Conservation (phyloP, 2,113 vertebrate species). For the Genyomyrus donnyi region DNA sequence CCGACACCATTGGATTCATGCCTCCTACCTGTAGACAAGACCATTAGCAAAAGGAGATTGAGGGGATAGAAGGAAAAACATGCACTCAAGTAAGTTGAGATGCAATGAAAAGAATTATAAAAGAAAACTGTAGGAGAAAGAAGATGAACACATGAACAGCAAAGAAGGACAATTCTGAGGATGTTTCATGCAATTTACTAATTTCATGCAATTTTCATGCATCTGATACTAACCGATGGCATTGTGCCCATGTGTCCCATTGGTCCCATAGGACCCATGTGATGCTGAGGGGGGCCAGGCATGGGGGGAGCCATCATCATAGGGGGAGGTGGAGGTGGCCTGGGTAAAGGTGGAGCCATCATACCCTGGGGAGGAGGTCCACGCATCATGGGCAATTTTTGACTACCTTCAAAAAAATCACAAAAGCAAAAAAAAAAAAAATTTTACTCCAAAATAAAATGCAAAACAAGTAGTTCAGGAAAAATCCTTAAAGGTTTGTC, state of each 20-base stretch:
- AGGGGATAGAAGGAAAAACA: neutral
- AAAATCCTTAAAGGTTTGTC: neutral
- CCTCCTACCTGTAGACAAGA: conserved; percentile 44
- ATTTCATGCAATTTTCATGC: neutral
- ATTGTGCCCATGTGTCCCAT: conserved; percentile 49
- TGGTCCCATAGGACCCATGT: conserved; percentile 52
- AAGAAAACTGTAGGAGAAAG: neutral
- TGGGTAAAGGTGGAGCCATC: conserved; percentile 71
- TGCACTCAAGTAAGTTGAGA: neutral
- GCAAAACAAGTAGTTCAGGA: neutral
- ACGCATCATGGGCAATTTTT: conserved; percentile 58
- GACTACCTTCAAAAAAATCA: conserved; percentile 48
- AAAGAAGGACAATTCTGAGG: neutral
- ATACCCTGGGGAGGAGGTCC: conserved; percentile 60
- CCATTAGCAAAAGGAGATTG: neutral
- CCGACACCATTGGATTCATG: conserved; percentile 50
- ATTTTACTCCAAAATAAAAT: neutral
- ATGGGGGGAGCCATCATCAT: conserved; percentile 75
- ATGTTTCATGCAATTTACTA: neutral
- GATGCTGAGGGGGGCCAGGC: conserved; percentile 59
- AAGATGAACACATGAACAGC: neutral
- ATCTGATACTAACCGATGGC: conserved; percentile 41
- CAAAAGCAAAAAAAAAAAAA: neutral
- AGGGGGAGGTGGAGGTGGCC: conserved; percentile 75
- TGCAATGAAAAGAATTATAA: conserved; percentile 10